Evolutionary conservation across 2,888 invertebrate genomes (phyloP).

Genomic region (Drosophila quinaria): DNA sequence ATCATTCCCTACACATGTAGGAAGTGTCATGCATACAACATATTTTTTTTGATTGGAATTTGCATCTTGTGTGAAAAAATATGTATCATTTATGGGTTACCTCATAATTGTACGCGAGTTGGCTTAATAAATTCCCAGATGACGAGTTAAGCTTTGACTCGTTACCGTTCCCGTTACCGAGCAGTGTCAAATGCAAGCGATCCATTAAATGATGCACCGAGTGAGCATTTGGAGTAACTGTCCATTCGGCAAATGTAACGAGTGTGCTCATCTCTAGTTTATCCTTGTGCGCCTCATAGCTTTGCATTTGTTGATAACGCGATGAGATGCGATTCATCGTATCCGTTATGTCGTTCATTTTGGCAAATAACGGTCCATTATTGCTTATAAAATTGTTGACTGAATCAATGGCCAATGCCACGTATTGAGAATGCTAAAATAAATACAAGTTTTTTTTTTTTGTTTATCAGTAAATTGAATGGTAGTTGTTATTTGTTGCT

Average conservation of each 20-base stretch:
- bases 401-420: slow-evolving; percentile 83
- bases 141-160: slow-evolving; percentile 62
- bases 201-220: slow-evolving; percentile 89
- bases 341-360: slow-evolving; percentile 88
- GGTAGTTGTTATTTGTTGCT: background rate
- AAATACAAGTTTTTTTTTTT: background rate
- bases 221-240: slow-evolving; percentile 89
- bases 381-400: slow-evolving; percentile 76
- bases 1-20: slow-evolving; percentile 35
- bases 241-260: slow-evolving; percentile 90
- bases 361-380: slow-evolving; percentile 87
- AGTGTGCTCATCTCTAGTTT: slow-evolving; percentile 89
- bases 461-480: background rate
- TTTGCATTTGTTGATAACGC: slow-evolving; percentile 88
- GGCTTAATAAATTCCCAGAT: slow-evolving; percentile 67
- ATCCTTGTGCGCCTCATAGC: slow-evolving; percentile 87
- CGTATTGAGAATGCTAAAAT: slow-evolving; percentile 79
- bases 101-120: slow-evolving; percentile 77
- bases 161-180: slow-evolving; percentile 82
- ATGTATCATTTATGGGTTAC: slow-evolving; percentile 56
- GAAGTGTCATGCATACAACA: slow-evolving; percentile 26
- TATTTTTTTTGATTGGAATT: slow-evolving; percentile 33
- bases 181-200: slow-evolving; percentile 88
- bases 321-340: slow-evolving; percentile 88
- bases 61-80: slow-evolving; percentile 15